Percentiles rank a stretch among this genome's conserved stretches.
phyloP scores from a whole-genome alignment of 2,888 invertebrate genomes.

The Drosophila rubida region DNA sequence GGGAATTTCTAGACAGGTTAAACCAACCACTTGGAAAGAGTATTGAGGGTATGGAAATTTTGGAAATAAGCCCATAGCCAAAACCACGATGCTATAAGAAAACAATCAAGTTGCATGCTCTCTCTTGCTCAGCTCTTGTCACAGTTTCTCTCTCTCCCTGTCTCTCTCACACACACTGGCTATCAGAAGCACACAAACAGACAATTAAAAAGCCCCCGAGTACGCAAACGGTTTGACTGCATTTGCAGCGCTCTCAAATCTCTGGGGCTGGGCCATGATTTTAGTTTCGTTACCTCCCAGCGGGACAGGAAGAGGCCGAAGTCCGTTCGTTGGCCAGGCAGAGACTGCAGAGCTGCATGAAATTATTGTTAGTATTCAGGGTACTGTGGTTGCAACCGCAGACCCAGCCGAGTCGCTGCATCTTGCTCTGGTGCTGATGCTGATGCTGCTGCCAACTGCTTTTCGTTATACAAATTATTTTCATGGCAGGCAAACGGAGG shows the following conservation, averaged over 20 bases:
- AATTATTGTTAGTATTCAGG: slow-evolving; percentile 73
- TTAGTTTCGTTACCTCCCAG: slow-evolving; percentile 58
- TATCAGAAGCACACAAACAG: slow-evolving; percentile 48
- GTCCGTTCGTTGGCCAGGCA: slow-evolving; percentile 8
- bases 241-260: slow-evolving; percentile 62
- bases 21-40: slow-evolving; percentile 4
- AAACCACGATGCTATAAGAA: slow-evolving; percentile 52
- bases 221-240: slow-evolving; percentile 69
- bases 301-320: slow-evolving; percentile 24
- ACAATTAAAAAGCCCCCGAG: slow-evolving; percentile 77
- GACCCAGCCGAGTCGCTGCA: slow-evolving; percentile 1
- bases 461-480: slow-evolving; percentile 45
- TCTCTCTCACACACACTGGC: background rate
- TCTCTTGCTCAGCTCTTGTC: background rate
- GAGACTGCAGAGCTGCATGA: slow-evolving; percentile 35
- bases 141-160: background rate
- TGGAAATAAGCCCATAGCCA: slow-evolving; percentile 27
- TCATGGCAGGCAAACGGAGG: slow-evolving; percentile 7
- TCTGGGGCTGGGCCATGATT: slow-evolving; percentile 70
- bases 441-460: slow-evolving; percentile 19
- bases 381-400: slow-evolving; percentile 26
- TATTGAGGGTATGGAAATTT: slow-evolving; percentile 8
- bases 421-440: slow-evolving; percentile 4
- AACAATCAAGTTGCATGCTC: slow-evolving; percentile 53
- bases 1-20: background rate